Conservation (phyloP, 2,888 invertebrate genomes). For the Ophioninae sp. region DNA sequence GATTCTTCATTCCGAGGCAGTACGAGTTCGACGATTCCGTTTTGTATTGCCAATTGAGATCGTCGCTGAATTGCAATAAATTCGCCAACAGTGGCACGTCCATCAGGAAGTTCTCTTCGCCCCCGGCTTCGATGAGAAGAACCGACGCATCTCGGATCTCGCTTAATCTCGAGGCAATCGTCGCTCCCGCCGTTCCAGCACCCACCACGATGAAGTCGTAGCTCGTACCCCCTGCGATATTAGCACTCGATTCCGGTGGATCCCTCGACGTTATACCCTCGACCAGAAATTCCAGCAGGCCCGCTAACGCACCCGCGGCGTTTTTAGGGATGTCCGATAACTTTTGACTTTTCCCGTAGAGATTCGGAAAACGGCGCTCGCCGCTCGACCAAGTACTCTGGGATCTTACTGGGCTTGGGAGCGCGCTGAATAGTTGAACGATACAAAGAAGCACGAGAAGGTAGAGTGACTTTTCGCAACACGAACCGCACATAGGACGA, state of each 20-base stretch:
- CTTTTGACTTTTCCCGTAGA: slow-evolving; percentile 16
- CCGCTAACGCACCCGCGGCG: slow-evolving; percentile 29
- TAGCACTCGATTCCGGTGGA: slow-evolving; percentile 82
- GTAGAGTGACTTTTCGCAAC: background rate
- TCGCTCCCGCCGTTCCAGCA: slow-evolving; percentile 91
- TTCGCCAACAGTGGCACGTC: slow-evolving; percentile 89
- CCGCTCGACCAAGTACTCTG: background rate
- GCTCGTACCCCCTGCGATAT: slow-evolving; percentile 79
- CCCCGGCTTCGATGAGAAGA: slow-evolving; percentile 88
- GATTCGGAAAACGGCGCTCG: slow-evolving; percentile 1
- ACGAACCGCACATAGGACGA: no score
- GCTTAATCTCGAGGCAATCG: slow-evolving; percentile 87
- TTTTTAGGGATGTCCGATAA: background rate
- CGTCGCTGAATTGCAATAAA: slow-evolving; percentile 86
- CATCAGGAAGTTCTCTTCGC: slow-evolving; percentile 87
- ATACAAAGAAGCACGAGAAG: background rate
- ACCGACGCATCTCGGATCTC: slow-evolving; percentile 87
- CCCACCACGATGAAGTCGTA: slow-evolving; percentile 91
- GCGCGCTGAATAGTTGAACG: background rate
- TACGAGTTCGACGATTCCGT: slow-evolving; percentile 88
- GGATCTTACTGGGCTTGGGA: background rate
- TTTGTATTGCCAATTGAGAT: slow-evolving; percentile 91
- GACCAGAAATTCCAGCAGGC: slow-evolving; percentile 82
- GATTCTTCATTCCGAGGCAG: slow-evolving; percentile 83
- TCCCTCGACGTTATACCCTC: slow-evolving; percentile 84